Base-by-base conservation (phyloP, 2,888 invertebrate genomes). In the Apeira syringaria region DNA sequence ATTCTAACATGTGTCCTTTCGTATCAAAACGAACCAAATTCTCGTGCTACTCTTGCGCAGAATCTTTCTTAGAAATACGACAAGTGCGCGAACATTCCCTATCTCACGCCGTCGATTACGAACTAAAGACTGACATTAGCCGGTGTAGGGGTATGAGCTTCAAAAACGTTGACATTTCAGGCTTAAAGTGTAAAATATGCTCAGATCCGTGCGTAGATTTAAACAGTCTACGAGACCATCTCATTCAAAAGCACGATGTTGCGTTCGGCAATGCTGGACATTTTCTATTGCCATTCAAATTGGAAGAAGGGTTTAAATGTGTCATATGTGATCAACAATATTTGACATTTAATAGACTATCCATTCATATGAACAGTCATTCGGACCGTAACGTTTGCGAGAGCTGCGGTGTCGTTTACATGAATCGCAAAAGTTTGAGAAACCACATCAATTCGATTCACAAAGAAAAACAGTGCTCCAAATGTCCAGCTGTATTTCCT, bases 1-100 rank as follows among this genome's bases (percentile, higher is more conserved):
- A 80, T 32, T 80, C 82, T 0, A 81, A 81, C 34, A 44, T 80
- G 8, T 78, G 75, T 27, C 48, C 77, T 0, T 80, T 80, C 49
- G 68, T 61, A 2, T 77, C 78, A 0, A 41, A 70, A 2, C 68
- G 65, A 26, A 72, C 66, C 0, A 76, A 72, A 52, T 77, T 65
- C 47, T 59, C 65, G 0, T 83, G 82, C 25, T 68, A 64, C 37
- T 59, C 56, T 8, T 83, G 83, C 50, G 56, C 53, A 20, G 54
- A 63, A 1, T 42, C 54, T 0, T 80, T 63, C 27, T 42, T 67
- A 3, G 56, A 65, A 0, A 69, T 79, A 10, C 32, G 39, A 1
- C 59, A 68, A 0, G 15, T 80, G 0, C 48, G 71, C 2, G 55
- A 68, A 10, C 80, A 80, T 32, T 47, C 61, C 0, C 37, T 47